Conservation (phyloP, 1,140 invertebrate species). For the Sinonovacula constricta region DNA sequence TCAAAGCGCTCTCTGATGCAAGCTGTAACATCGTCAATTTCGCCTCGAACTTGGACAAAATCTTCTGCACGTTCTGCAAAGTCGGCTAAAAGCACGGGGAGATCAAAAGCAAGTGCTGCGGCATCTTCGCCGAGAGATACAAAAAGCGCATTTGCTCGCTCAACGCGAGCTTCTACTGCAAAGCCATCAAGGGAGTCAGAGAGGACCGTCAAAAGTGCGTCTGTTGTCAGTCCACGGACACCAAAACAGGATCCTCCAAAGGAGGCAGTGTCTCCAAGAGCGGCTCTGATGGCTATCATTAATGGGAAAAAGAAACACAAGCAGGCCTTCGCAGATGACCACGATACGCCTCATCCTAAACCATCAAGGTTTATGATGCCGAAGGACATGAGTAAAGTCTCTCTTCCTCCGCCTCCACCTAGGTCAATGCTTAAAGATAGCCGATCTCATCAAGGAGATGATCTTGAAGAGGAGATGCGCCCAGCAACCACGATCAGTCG, state of each 20-base stretch:
- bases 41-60: neutral
- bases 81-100: neutral
- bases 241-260: neutral
- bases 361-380: constrained; percentile 15
- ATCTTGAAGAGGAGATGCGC: neutral
- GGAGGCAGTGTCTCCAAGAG: neutral
- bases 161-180: neutral
- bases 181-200: neutral
- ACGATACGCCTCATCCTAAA: constrained; percentile 20
- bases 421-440: neutral
- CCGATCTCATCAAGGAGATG: neutral
- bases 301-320: neutral
- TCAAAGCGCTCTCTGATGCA: neutral
- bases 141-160: neutral
- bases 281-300: neutral
- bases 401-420: neutral
- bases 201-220: too few relatives aligned
- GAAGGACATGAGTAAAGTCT: neutral
- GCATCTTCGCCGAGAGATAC: neutral
- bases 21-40: neutral
- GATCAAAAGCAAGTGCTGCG: neutral
- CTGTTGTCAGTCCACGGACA: neutral
- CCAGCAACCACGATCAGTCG: constrained; percentile 12
- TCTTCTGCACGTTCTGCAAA: neutral
- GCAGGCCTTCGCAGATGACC: neutral